Evolutionary conservation across 2,113 vertebrate genomes (phyloP).

Genomic region (Rostratula benghalensis): DNA sequence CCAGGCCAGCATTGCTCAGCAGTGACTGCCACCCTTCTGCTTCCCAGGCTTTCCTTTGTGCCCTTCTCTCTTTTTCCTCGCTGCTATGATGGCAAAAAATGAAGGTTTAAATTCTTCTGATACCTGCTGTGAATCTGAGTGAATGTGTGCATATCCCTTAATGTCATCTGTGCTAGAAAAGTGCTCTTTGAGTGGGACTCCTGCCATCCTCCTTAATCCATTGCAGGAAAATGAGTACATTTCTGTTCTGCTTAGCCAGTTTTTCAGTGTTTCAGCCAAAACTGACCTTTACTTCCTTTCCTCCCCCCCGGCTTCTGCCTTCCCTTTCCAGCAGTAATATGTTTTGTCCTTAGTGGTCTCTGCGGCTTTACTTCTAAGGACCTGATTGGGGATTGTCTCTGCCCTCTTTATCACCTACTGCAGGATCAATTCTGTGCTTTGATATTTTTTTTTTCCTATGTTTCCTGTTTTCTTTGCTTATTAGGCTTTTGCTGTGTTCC

Average conservation of each 20-base stretch:
- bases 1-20: accelerated
- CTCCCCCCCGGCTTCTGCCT: not conserved
- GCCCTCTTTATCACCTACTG: not conserved
- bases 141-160: not conserved
- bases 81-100: accelerated
- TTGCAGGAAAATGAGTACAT: not conserved
- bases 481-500: not conserved
- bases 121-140: not conserved
- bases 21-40: not conserved
- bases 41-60: not conserved
- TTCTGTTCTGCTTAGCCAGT: conserved; percentile 5
- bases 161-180: not conserved
- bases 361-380: not conserved
- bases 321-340: not conserved
- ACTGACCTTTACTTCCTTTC: conserved; percentile 22
- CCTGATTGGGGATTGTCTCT: not conserved
- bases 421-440: not conserved
- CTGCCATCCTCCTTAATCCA: not conserved
- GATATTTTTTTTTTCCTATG: not conserved
- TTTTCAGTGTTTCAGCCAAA: not conserved
- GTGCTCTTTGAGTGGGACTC: not conserved
- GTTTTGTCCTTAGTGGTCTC: not conserved
- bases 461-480: not conserved
- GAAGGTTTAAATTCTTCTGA: not conserved
- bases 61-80: not conserved